These are phyloP conservation scores for Megaleporinus macrocephalus DNA, from an alignment of 2,113 vertebrate species.

Conservation along the genomic window DNA sequence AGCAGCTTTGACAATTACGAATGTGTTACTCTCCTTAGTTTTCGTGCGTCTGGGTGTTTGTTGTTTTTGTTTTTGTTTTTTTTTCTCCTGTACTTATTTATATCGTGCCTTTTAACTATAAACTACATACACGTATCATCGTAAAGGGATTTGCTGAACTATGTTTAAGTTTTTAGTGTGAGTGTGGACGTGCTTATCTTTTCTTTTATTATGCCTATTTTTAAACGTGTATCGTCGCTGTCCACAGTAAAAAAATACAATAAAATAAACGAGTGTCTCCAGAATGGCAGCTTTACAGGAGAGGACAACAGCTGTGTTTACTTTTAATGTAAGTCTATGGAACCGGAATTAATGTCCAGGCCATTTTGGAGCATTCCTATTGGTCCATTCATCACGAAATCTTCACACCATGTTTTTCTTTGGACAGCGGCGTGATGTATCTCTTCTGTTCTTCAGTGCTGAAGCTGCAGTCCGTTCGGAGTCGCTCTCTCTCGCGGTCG, in stretches of 20 bases:
- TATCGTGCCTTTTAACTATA: slow-evolving; percentile 76
- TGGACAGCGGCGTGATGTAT: too few species aligned
- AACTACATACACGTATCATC: slow-evolving; percentile 62
- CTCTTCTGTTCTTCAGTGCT: slow-evolving; percentile 13
- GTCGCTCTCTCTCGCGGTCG: neutral
- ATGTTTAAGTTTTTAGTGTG: slow-evolving; percentile 43
- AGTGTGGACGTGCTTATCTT: slow-evolving; percentile 65
- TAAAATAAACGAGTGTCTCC: too few species aligned
- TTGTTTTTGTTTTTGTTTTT: slow-evolving; percentile 47
- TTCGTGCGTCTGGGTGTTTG: slow-evolving; percentile 51
- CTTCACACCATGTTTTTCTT: too few species aligned
- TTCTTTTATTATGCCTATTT: slow-evolving; percentile 38
- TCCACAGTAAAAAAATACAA: too few species aligned
- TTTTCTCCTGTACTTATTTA: slow-evolving; percentile 67
- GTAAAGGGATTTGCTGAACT: slow-evolving; percentile 69
- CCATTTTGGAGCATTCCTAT: too few species aligned
- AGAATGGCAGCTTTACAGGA: too few species aligned
- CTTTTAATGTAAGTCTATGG: too few species aligned
- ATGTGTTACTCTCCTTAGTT: slow-evolving; percentile 72
- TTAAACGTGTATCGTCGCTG: too few species aligned
- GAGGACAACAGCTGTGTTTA: too few species aligned
- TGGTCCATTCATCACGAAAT: too few species aligned
- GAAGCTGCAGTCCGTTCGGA: neutral
- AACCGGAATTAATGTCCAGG: too few species aligned
- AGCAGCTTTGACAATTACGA: slow-evolving; percentile 76